Conservation (phyloP, 2,797 vertebrate genomes). For the Halcyon smyrnensis region DNA sequence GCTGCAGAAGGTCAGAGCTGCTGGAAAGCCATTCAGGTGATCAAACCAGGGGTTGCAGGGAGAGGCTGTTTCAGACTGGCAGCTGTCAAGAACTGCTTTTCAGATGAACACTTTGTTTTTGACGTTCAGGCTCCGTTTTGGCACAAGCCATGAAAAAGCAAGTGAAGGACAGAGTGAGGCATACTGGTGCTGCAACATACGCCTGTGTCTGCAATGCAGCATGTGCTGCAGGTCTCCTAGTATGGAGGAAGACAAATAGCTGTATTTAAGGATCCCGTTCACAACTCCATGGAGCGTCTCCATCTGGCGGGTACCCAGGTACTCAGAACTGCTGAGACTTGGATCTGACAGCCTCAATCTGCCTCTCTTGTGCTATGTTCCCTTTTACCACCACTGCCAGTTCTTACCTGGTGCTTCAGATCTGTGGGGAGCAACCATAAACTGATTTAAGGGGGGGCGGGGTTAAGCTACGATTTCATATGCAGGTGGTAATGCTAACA, state of each 20-base stretch:
- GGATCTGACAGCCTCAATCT: not conserved
- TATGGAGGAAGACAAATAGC: not conserved
- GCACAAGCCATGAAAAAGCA: not conserved
- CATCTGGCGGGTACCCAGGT: not conserved
- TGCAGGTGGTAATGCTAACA: not conserved
- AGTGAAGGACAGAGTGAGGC: not conserved
- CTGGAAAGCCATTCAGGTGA: not conserved
- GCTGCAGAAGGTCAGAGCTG: not conserved
- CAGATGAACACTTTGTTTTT: rapidly evolving
- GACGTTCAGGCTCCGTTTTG: not conserved
- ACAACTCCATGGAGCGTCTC: not conserved
- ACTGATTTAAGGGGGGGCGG: not conserved
- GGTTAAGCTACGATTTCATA: not conserved
- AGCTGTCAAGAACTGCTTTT: not conserved
- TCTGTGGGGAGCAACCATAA: not conserved
- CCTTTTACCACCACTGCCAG: not conserved
- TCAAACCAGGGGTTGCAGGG: not conserved
- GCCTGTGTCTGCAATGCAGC: slow-evolving; percentile 32
- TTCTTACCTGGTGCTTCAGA: not conserved
- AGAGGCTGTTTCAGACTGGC: not conserved
- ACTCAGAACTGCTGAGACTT: not conserved
- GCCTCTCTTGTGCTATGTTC: not conserved
- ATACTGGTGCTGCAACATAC: not conserved
- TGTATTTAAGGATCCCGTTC: not conserved
- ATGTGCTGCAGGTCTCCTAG: not conserved